phyloP scores from a whole-genome alignment of 1,140 invertebrate species.

The Formica exsecta region DNA sequence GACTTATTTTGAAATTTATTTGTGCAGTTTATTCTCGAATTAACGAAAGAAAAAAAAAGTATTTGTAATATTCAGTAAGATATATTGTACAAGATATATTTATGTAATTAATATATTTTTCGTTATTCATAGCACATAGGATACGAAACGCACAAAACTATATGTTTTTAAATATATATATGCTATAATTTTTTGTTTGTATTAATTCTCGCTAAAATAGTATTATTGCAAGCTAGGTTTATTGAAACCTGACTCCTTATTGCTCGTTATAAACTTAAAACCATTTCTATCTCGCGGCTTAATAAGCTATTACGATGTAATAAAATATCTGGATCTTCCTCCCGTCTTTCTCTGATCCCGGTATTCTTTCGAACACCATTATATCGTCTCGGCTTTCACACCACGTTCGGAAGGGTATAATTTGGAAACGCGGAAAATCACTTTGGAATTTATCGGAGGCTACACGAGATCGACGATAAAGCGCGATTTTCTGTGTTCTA shows the following conservation, averaged over 20 bases:
- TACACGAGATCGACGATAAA: conserved; percentile 33
- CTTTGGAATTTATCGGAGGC: conserved; percentile 55
- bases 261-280: conserved; percentile 26
- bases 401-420: conserved; percentile 45
- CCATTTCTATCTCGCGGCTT: conserved; percentile 23
- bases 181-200: neutral
- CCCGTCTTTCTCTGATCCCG: conserved; percentile 27
- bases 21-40: neutral
- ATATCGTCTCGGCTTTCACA: conserved; percentile 30
- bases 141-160: neutral
- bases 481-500: conserved; percentile 44
- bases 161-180: neutral
- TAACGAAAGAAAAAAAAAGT: neutral
- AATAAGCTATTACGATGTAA: conserved; percentile 53
- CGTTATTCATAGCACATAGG: neutral
- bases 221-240: neutral
- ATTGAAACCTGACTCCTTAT: conserved; percentile 9
- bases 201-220: neutral
- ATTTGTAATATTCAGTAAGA: neutral
- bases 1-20: neutral
- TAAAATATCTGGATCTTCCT: conserved; percentile 33
- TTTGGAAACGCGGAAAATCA: conserved; percentile 60
- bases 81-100: too few species aligned
- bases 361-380: conserved; percentile 20
- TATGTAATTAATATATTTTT: neutral